Conservation (phyloP, 2,888 invertebrate genomes). For the Melanostoma mellinum region DNA sequence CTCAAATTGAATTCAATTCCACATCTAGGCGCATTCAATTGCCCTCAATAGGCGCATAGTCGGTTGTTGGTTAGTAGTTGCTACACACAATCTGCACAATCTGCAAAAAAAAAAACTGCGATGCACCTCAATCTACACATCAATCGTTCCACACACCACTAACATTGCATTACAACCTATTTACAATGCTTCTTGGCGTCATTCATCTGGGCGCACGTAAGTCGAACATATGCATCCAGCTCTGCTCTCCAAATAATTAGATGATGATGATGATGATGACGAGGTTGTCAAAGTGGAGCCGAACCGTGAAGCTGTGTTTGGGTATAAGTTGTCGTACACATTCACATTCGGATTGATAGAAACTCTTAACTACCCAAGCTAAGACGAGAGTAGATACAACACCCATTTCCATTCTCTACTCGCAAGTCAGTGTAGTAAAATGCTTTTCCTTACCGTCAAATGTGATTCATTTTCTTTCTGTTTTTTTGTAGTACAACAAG, state of each 20-base stretch:
- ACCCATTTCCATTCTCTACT: slow-evolving; percentile 47
- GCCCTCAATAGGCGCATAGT: slow-evolving; percentile 46
- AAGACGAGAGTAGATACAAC: slow-evolving; percentile 40
- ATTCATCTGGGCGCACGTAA: neutral
- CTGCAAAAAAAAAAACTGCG: slow-evolving; percentile 16
- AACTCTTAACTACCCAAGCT: too few species aligned
- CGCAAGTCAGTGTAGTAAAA: neutral
- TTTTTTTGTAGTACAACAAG: neutral
- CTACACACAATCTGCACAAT: slow-evolving; percentile 15
- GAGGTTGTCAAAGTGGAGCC: slow-evolving; percentile 35
- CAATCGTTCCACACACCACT: slow-evolving; percentile 13
- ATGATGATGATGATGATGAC: neutral
- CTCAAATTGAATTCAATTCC: slow-evolving; percentile 63
- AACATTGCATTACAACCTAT: slow-evolving; percentile 18
- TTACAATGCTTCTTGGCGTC: slow-evolving; percentile 8
- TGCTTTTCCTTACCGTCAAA: neutral
- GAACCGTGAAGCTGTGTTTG: slow-evolving; percentile 5
- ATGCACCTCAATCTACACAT: slow-evolving; percentile 38
- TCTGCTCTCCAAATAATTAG: too few species aligned
- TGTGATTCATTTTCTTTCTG: slow-evolving; percentile 2
- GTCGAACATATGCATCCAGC: too few species aligned
- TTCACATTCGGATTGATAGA: too few species aligned
- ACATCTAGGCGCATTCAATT: slow-evolving; percentile 67
- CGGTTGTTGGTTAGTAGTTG: slow-evolving; percentile 3
- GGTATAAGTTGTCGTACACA: too few species aligned